Percentiles rank a stretch among this genome's conserved stretches.
These are phyloP conservation scores for Cardiocondyla obscurior DNA, from an alignment of 1,140 invertebrate species.

Conservation along the genomic window DNA sequence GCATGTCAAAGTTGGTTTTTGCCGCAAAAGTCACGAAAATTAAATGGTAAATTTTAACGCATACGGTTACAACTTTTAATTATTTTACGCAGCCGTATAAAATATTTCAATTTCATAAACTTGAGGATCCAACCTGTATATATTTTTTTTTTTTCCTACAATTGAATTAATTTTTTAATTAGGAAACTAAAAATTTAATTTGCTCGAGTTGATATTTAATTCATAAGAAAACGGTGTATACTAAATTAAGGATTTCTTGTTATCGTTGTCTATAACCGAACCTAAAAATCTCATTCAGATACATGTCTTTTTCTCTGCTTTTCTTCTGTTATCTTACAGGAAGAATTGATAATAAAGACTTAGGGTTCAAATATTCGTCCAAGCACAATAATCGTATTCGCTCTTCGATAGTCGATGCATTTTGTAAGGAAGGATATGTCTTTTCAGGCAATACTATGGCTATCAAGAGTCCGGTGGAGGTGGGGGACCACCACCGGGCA, in stretches of 20 bases:
- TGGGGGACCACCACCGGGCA: slow-evolving; percentile 72
- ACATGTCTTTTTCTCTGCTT: background rate
- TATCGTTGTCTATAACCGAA: too few relatives aligned
- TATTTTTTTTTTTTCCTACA: background rate
- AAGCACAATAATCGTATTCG: background rate
- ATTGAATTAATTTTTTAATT: background rate
- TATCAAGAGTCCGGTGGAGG: slow-evolving; percentile 79
- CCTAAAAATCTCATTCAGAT: too few relatives aligned
- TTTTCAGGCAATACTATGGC: slow-evolving; percentile 80
- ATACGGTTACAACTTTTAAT: background rate
- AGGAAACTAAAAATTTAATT: background rate
- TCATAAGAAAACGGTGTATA: background rate
- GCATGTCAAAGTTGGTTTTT: slow-evolving; percentile 30
- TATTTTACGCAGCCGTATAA: background rate
- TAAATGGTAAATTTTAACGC: background rate
- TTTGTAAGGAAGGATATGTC: slow-evolving; percentile 54
- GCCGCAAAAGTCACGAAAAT: background rate
- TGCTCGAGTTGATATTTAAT: background rate
- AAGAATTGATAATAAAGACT: slow-evolving; percentile 32
- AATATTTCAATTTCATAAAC: background rate
- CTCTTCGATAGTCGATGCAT: slow-evolving; percentile 15
- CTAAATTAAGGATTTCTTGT: too few relatives aligned
- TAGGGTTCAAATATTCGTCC: background rate
- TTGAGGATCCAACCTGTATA: background rate
- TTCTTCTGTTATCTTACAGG: background rate